Evolutionary conservation across 2,797 vertebrate species (phyloP).

Genomic region (Staurois parvus): DNA sequence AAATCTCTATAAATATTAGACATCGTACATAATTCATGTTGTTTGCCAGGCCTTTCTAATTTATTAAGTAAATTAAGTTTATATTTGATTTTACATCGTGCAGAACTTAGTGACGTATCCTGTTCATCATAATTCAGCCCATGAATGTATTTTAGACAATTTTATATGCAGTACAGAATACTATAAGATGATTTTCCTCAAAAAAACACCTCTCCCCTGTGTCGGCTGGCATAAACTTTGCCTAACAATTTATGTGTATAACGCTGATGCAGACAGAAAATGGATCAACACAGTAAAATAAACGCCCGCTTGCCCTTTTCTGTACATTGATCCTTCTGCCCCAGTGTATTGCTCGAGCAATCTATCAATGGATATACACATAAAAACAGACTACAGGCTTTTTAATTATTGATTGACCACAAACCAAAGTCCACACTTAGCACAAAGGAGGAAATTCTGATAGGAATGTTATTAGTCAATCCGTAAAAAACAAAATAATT

Average conservation of each 20-base stretch:
- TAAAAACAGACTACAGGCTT: conserved; percentile 52
- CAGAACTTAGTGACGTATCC: not conserved
- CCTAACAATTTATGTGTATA: conserved; percentile 34
- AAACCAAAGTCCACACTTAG: conserved; percentile 40
- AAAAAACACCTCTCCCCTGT: not conserved
- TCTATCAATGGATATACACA: conserved; percentile 49
- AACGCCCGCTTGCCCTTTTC: conserved; percentile 50
- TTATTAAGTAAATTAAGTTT: no score
- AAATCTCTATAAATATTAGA: no score
- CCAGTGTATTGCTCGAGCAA: conserved; percentile 45
- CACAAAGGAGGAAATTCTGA: conserved; percentile 4
- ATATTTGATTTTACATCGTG: not conserved
- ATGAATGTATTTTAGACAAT: not conserved
- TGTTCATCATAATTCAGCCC: conserved; percentile 1
- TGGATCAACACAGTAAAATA: conserved; percentile 44
- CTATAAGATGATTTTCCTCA: not conserved
- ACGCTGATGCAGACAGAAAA: conserved; percentile 9
- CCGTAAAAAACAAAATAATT: conserved; percentile 4
- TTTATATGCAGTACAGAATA: conserved; percentile 4
- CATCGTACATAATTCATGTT: no score
- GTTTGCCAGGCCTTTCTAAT: no score
- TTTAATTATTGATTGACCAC: conserved; percentile 49
- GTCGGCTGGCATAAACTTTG: conserved; percentile 37
- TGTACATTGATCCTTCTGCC: conserved; percentile 48
- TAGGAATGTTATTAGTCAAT: conserved; percentile 21